Conservation (phyloP, 1,140 invertebrate genomes). For the Sycobia sp. region DNA sequence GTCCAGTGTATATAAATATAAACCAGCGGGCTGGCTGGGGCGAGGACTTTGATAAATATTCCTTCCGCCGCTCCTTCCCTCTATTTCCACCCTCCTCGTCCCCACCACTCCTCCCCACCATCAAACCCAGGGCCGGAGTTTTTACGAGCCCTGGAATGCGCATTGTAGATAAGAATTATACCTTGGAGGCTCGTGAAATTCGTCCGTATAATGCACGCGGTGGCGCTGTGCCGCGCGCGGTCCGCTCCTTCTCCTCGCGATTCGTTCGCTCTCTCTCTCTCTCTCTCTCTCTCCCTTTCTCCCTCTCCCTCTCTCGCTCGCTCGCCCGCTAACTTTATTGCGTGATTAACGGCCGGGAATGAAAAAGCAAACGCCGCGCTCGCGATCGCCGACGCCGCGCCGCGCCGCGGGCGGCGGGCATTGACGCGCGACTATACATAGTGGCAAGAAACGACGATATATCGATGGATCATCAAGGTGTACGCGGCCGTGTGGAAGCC, state of each 20-base stretch:
- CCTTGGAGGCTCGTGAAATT: slow-evolving; percentile 23
- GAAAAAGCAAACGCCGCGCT: neutral
- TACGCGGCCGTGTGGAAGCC: too few species aligned
- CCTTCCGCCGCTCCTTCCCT: neutral
- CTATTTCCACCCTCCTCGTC: too few species aligned
- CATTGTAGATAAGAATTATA: slow-evolving; percentile 21
- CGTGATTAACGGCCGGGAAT: slow-evolving; percentile 14
- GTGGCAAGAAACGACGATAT: too few species aligned
- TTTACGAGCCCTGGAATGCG: slow-evolving; percentile 10
- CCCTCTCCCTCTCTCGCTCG: too few species aligned
- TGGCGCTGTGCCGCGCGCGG: too few species aligned
- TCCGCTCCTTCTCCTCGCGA: neutral
- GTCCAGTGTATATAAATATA: too few species aligned
- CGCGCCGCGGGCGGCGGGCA: neutral
- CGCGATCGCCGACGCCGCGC: neutral
- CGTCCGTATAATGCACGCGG: neutral
- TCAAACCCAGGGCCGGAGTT: too few species aligned
- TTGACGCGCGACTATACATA: neutral
- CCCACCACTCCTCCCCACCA: neutral
- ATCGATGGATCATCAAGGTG: too few species aligned
- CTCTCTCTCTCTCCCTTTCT: too few species aligned
- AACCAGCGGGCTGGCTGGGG: neutral
- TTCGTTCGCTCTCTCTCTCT: too few species aligned
- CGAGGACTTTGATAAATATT: slow-evolving; percentile 26
- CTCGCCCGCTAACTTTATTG: slow-evolving; percentile 2